These are phyloP conservation scores for Phania funesta DNA, from an alignment of 2,888 invertebrate species.

Conservation along the genomic window DNA sequence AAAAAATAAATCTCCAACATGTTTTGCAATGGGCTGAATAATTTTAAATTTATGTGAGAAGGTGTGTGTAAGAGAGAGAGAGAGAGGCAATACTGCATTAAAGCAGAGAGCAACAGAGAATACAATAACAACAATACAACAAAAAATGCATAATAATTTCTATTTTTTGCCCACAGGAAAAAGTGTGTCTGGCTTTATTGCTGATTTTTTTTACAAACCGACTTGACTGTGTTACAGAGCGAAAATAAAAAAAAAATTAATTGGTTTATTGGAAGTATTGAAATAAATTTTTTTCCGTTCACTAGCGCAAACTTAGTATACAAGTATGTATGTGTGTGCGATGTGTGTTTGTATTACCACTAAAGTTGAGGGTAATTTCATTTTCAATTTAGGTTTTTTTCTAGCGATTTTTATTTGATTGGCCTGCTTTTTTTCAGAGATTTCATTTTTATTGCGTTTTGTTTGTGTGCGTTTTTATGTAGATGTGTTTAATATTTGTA, in stretches of 20 bases:
- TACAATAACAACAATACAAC: background rate
- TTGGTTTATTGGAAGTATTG: constrained; percentile 68
- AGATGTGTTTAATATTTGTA: background rate
- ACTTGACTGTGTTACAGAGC: constrained; percentile 28
- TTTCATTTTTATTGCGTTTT: constrained; percentile 18
- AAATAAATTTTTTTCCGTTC: constrained; percentile 49
- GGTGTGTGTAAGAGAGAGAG: background rate
- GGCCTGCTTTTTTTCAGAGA: background rate
- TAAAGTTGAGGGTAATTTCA: constrained; percentile 41
- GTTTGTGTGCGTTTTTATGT: background rate
- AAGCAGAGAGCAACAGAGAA: background rate
- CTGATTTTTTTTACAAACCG: background rate
- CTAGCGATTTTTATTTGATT: constrained; percentile 34
- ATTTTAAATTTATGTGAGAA: background rate
- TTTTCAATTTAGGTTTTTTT: constrained; percentile 36
- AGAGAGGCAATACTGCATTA: background rate
- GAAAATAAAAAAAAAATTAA: constrained; percentile 56
- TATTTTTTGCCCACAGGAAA: constrained; percentile 30
- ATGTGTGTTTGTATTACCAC: background rate
- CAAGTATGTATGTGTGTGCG: background rate
- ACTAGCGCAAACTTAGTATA: background rate
- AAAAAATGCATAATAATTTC: background rate
- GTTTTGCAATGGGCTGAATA: constrained; percentile 11
- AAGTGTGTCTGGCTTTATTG: constrained; percentile 17
- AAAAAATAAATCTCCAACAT: background rate